These are phyloP conservation scores for Rhimphoctona megacephalus DNA, from an alignment of 2,888 invertebrate genomes.

Conservation along the genomic window DNA sequence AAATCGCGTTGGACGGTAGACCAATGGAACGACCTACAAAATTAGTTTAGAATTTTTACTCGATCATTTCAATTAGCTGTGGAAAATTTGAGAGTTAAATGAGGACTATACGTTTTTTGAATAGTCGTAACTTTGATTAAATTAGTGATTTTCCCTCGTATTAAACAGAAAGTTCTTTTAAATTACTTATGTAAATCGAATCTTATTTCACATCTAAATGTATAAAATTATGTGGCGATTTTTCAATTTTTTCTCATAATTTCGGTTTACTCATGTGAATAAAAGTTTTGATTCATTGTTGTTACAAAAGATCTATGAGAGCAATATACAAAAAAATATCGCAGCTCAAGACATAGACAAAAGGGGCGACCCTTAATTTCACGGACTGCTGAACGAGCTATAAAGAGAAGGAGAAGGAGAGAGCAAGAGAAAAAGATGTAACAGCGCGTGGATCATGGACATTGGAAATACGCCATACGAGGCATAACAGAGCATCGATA, in stretches of 20 bases:
- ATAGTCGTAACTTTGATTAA: not conserved
- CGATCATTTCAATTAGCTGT: not conserved
- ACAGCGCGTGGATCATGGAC: conserved; percentile 62
- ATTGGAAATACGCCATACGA: conserved; percentile 35
- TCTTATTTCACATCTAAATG: not conserved
- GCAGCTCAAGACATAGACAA: conserved; percentile 66
- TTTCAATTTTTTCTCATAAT: not conserved
- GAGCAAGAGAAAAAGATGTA: conserved; percentile 27
- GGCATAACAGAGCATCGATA: conserved; percentile 50
- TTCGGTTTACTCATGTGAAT: not conserved
- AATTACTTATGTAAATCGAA: too few relatives aligned
- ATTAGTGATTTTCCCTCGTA: not conserved
- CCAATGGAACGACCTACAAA: not conserved
- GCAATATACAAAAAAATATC: conserved; percentile 12
- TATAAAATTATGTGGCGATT: not conserved
- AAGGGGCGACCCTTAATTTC: conserved; percentile 82
- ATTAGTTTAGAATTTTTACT: not conserved
- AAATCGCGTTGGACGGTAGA: not conserved
- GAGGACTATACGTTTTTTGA: not conserved
- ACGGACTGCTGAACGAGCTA: conserved; percentile 78
- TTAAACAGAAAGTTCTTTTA: too few relatives aligned
- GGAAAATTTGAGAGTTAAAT: not conserved
- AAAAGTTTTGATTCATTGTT: not conserved
- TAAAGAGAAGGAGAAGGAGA: conserved; percentile 1
- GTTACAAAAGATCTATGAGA: not conserved